phyloP scores from a whole-genome alignment of 2,113 vertebrate genomes.

The Cebus imitator region DNA sequence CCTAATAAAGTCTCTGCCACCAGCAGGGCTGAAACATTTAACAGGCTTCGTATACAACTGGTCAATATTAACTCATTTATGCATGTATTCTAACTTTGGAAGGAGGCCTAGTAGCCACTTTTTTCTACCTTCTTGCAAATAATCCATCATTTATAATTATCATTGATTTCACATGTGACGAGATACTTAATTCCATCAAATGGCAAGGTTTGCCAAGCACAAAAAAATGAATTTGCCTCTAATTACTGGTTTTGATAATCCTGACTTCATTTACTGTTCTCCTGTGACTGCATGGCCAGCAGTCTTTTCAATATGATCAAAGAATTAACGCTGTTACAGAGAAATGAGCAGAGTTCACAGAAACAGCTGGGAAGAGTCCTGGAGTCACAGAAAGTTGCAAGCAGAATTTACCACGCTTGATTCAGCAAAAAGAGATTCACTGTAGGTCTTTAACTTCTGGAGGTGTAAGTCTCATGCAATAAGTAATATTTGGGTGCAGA shows the following conservation, averaged over 20 bases:
- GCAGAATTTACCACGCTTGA: not conserved
- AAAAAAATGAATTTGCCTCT: constrained; percentile 69
- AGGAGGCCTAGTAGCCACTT: constrained; percentile 66
- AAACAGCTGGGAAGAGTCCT: not conserved
- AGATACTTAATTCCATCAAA: constrained; percentile 50
- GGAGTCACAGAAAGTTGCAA: not conserved
- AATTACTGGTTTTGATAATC: constrained; percentile 64
- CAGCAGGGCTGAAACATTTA: constrained; percentile 68
- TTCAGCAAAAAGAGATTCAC: constrained; percentile 1
- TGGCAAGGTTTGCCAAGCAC: not conserved
- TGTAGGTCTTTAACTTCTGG: not conserved
- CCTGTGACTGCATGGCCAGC: not conserved
- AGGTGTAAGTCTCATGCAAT: not conserved
- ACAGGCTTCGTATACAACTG: constrained; percentile 76
- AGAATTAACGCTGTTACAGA: not conserved
- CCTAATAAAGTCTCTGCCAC: constrained; percentile 74
- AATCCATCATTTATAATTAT: constrained; percentile 76
- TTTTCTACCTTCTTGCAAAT: constrained; percentile 68
- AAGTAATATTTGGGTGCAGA: not conserved
- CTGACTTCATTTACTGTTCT: constrained; percentile 55
- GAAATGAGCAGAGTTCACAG: constrained; percentile 6
- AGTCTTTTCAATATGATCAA: constrained; percentile 12
- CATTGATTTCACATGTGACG: constrained; percentile 73
- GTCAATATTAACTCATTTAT: constrained; percentile 75
- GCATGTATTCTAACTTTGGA: constrained; percentile 78